These are phyloP conservation scores for Gymnodraco acuticeps DNA, from an alignment of 2,797 vertebrate genomes.

Conservation along the genomic window DNA sequence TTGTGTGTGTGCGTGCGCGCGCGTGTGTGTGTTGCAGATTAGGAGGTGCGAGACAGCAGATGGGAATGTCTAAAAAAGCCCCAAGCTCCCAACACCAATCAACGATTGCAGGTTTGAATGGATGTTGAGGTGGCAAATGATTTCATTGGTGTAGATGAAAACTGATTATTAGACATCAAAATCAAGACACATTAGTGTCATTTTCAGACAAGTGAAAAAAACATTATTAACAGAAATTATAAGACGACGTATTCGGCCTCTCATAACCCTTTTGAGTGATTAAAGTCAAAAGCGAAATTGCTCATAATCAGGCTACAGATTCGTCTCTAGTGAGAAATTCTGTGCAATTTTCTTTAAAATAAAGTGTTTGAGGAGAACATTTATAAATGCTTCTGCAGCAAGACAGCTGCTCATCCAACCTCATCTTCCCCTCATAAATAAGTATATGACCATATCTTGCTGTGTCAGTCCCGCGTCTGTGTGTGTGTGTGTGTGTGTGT, in stretches of 20 bases:
- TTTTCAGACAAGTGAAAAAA: conserved; percentile 14
- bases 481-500: conserved; percentile 39
- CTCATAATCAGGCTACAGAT: not conserved
- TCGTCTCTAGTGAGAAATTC: not conserved
- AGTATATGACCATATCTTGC: conserved; percentile 57
- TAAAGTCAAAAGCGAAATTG: not conserved
- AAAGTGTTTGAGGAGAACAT: conserved; percentile 23
- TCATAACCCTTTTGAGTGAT: not conserved
- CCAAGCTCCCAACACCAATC: conserved; percentile 77
- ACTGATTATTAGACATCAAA: conserved; percentile 56
- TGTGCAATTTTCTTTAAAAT: conserved; percentile 10
- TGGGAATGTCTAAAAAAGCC: conserved; percentile 85
- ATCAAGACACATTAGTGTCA: conserved; percentile 17
- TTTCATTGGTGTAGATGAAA: conserved; percentile 72
- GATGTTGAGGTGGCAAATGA: conserved; percentile 70
- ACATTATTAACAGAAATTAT: not conserved
- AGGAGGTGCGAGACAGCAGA: conserved; percentile 89
- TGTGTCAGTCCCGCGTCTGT: conserved; percentile 54
- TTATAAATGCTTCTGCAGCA: conserved; percentile 23
- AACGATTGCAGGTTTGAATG: conserved; percentile 62
- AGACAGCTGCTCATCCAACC: conserved; percentile 64
- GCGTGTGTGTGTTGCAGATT: conserved; percentile 73
- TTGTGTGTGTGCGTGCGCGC: conserved; percentile 47
- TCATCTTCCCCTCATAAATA: conserved; percentile 63
- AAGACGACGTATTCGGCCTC: conserved; percentile 6